phyloP scores from a whole-genome alignment of 2,888 invertebrate genomes.

The Octonoba sinensis region DNA sequence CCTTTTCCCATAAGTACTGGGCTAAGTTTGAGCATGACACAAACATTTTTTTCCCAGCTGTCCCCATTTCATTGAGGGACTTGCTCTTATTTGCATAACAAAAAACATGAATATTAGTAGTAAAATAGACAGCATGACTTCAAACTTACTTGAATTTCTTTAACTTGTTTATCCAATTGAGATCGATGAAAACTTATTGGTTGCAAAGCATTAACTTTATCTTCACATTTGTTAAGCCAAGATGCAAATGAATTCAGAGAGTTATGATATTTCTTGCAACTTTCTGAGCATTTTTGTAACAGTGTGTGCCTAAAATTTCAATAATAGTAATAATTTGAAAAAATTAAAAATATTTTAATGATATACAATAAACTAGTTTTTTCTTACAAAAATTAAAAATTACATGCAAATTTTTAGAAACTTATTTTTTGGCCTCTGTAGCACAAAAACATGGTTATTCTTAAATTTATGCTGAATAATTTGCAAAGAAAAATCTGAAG shows the following conservation, averaged over 20 bases:
- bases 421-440: no score
- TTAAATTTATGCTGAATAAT: no score
- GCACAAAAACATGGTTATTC: no score
- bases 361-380: no score
- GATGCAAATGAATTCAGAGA: conserved; percentile 87
- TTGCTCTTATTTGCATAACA: no score
- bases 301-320: conserved; percentile 78
- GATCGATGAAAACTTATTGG: conserved; percentile 84
- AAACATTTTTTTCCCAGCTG: no score
- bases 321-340: background rate
- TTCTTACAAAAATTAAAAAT: no score
- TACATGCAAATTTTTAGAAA: no score
- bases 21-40: no score
- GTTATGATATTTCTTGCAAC: conserved; percentile 89
- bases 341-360: background rate
- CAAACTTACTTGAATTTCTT: conserved; percentile 76
- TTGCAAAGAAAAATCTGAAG: background rate
- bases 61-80: no score
- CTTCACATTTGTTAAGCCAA: conserved; percentile 90
- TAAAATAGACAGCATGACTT: background rate
- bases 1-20: no score
- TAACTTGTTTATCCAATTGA: conserved; percentile 88
- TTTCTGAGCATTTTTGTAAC: conserved; percentile 88
- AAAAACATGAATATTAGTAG: background rate
- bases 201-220: conserved; percentile 82